Evolutionary conservation across 1,140 invertebrate species (phyloP).

Genomic region (Zaprionus vittiger): DNA sequence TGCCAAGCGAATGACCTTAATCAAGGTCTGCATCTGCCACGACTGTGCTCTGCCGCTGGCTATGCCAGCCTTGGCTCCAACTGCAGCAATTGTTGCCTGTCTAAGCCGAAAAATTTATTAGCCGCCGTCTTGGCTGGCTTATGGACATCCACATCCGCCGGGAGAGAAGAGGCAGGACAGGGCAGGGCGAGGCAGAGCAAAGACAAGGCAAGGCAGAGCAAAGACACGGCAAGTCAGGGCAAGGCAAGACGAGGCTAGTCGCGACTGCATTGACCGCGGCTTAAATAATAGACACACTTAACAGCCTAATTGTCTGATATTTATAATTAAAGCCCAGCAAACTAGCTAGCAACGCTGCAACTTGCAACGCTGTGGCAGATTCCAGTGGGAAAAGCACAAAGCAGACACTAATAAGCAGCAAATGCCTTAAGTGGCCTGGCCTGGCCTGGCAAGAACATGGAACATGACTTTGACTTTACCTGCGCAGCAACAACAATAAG

Average conservation of each 20-base stretch:
- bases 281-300: slow-evolving; percentile 56
- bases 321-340: slow-evolving; percentile 48
- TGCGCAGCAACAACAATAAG: slow-evolving; percentile 5
- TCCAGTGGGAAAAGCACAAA: slow-evolving; percentile 39
- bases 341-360: slow-evolving; percentile 3
- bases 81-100: slow-evolving; percentile 31
- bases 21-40: slow-evolving; percentile 65
- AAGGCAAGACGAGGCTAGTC: not conserved
- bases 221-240: not conserved
- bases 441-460: not conserved
- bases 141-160: slow-evolving; percentile 21
- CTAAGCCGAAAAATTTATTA: slow-evolving; percentile 57
- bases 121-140: slow-evolving; percentile 35
- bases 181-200: not conserved
- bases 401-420: slow-evolving; percentile 53
- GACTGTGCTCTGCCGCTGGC: slow-evolving; percentile 49
- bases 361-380: slow-evolving; percentile 26
- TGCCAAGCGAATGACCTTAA: slow-evolving; percentile 80
- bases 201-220: not conserved
- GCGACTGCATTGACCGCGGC: slow-evolving; percentile 23
- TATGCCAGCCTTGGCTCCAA: slow-evolving; percentile 16
- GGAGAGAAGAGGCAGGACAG: not conserved
- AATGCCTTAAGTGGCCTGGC: slow-evolving; percentile 37
- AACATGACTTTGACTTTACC: slow-evolving; percentile 10
- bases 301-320: slow-evolving; percentile 53